Base-by-base conservation (phyloP, 1,140 invertebrate species). In the Megalonaias nervosa region DNA sequence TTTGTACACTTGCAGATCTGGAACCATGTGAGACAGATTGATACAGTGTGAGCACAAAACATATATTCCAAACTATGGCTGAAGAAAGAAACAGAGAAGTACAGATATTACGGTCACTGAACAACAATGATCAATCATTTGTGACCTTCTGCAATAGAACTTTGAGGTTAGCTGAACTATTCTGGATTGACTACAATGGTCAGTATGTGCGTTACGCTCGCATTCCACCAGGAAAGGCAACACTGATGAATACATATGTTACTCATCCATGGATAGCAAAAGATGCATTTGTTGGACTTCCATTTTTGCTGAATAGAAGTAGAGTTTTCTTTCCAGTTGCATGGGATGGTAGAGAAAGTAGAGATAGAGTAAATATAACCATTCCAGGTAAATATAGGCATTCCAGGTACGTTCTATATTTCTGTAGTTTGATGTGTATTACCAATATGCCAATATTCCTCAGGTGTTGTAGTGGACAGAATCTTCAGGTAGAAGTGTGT, bases 231-330 rank as follows among this genome's bases (percentile, higher is more conserved):
- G 16, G 26, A 13, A 59, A 16, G 38, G 26, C 58, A n/a, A 48
- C 57, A 55, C 56, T n/a, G 56, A 75, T 75, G 61, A 38, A 75
- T 60, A 75, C 74, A 1, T 75, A 70, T 23, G 74, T 75, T 15
- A 75, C 74, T 4, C 74, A 75, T 31, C 74, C 74, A 12, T 75
- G 74, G 74, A 59, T 75, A 31, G 74, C 74, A 26, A 48, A 55
- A 26, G 74, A 75, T 68, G 58, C 59, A 56, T 17, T 23, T 31
- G 70, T 67, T 38, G 26, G 38, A 15, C 70, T 69, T 62, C 74
- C 67, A 2, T 48, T 75, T 21, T 17, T 75, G 67, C 57, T 75
- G 12, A 75, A 75, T 58, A 67, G 74, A 26, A 56, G 70, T 19
- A 21, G 38, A 60, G 62, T 69, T 12, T 75, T 75, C 48, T 64